These are phyloP conservation scores for Stercorarius parasiticus DNA, from an alignment of 2,113 vertebrate genomes.

Conservation along the genomic window DNA sequence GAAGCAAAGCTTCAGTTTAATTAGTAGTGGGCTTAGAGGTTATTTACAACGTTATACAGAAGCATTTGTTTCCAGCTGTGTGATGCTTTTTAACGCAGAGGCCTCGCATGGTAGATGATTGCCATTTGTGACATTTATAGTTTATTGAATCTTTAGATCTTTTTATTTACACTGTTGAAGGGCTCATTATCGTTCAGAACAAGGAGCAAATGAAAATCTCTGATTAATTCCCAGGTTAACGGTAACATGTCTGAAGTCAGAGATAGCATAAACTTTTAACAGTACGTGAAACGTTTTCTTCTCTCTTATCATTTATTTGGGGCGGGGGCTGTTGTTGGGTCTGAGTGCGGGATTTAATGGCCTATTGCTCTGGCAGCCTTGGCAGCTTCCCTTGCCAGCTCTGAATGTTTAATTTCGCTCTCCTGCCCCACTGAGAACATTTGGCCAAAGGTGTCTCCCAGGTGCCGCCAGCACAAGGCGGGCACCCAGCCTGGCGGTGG, in stretches of 20 bases:
- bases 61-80: conserved; percentile 79
- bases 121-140: conserved; percentile 69
- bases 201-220: conserved; percentile 66
- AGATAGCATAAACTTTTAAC: conserved; percentile 63
- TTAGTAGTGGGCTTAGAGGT: conserved; percentile 78
- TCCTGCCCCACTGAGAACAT: background rate
- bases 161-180: conserved; percentile 78
- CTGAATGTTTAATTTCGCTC: background rate
- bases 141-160: conserved; percentile 78
- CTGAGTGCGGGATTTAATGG: conserved; percentile 31
- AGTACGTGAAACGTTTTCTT: conserved; percentile 47
- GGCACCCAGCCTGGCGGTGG: background rate
- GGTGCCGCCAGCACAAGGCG: background rate
- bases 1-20: conserved; percentile 72
- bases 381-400: conserved; percentile 26
- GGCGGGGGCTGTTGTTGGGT: background rate
- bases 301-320: conserved; percentile 45
- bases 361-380: conserved; percentile 31
- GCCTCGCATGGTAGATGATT: conserved; percentile 66
- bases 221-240: conserved; percentile 74
- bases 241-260: conserved; percentile 56
- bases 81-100: conserved; percentile 52
- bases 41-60: conserved; percentile 77
- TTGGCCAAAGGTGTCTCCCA: background rate
- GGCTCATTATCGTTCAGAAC: conserved; percentile 70